Conservation (phyloP, 2,888 invertebrate genomes). For the Hipparchia sbordonii region DNA sequence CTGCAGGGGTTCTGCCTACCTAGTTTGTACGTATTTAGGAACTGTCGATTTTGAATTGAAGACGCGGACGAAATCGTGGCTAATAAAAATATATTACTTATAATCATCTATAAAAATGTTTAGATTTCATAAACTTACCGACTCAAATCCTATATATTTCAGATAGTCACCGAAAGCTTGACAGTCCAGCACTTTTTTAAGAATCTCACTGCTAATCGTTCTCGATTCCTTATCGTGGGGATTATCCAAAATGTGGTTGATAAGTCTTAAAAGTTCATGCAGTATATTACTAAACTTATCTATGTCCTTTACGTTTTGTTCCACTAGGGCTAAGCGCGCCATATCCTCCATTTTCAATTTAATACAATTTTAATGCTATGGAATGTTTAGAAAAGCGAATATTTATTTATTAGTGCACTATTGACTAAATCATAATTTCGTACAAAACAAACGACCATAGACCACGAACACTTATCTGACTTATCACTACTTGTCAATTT, state of each 20-base stretch:
- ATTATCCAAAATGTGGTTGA: constrained; percentile 66
- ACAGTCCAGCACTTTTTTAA: constrained; percentile 53
- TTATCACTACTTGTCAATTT: constrained; percentile 57
- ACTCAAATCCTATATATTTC: constrained; percentile 67
- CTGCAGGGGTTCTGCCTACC: no score
- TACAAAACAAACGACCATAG: no score
- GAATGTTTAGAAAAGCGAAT: constrained; percentile 38
- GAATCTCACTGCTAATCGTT: constrained; percentile 55
- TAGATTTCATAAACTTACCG: constrained; percentile 51
- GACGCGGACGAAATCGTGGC: no score
- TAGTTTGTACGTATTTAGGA: no score
- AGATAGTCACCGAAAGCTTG: constrained; percentile 65
- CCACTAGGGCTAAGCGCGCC: constrained; percentile 74
- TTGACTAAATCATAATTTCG: constrained; percentile 35
- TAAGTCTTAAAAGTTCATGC: constrained; percentile 59
- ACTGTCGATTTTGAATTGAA: no score
- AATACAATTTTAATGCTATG: constrained; percentile 33
- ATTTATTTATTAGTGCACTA: constrained; percentile 48
- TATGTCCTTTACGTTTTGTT: constrained; percentile 59
- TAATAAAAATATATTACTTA: no score
- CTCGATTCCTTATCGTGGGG: constrained; percentile 65
- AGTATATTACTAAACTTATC: constrained; percentile 63
- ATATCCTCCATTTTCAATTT: constrained; percentile 68
- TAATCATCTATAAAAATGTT: not conserved
- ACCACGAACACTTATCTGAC: no score